Evolutionary conservation across 2,113 vertebrate genomes (phyloP), one percentile per base, ranked within the genome.

Genomic region (Boulengeromyrus knoepffleri): DNA sequence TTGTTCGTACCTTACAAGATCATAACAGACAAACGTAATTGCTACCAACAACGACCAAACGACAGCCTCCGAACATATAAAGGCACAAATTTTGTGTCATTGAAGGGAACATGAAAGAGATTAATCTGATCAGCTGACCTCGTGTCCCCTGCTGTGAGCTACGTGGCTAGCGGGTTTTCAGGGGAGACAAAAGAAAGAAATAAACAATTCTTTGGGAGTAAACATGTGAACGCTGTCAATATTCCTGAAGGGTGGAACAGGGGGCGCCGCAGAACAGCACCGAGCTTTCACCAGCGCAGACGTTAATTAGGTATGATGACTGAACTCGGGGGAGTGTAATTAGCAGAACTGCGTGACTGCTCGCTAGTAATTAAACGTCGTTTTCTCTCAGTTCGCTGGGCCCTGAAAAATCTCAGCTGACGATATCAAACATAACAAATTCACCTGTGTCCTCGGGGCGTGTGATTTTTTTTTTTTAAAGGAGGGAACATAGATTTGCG

Each of bases 231-330:
- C 91, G 92, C 89, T 92, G 88, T 94, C 93, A 92, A 91, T 93
- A 94, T 91, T 93, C 90, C 91, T 93, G 92, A 93, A 93, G 90
- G 92, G 85, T 58, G 92, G 90, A 89, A 89, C 91, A 92, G 92
- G 90, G 24, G 90, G 77, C 12, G 91, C 91, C 90, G 88, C 87
- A 90, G 90, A 91, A 92, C 91, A 70, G 90, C 93, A 94, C 94
- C 94, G 93, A 94, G 93, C 92, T 94, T 95, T 94, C 93, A 94
- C 92, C 92, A 93, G 94, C 94, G 92, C 93, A 91, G 93, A 95
- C 95, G 94, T 95, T 95, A 96, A 96, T 97, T 94, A 94, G 93
- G 93, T 92, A 94, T 95, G 94, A 95, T 95, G 92, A 93, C 92
- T 95, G 92, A 95, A 94, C 94, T 94, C 94, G 89, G 91, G 95